phyloP scores from a whole-genome alignment of 2,797 vertebrate genomes.

The Luscinia megarhynchos region DNA sequence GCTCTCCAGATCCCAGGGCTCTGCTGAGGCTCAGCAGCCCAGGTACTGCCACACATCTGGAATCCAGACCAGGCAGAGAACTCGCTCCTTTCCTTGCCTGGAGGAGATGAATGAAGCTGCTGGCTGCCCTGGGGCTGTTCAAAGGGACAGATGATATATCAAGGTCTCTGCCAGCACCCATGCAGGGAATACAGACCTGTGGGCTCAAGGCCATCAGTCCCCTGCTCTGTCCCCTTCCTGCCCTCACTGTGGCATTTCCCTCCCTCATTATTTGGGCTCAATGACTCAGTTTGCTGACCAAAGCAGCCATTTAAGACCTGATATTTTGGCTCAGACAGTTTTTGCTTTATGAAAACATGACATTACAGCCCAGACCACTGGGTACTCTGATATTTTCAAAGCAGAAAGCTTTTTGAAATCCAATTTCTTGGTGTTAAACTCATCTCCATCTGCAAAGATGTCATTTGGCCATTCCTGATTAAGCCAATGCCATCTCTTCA shows the following conservation, averaged over 20 bases:
- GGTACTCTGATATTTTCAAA: neutral
- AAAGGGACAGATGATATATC: neutral
- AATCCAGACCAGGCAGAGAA: neutral
- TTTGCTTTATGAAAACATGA: neutral
- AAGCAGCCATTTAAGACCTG: neutral
- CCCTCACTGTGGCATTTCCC: neutral
- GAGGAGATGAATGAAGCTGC: neutral
- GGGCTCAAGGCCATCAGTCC: neutral
- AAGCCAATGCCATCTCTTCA: accelerated
- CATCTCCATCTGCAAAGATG: neutral
- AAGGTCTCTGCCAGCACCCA: neutral
- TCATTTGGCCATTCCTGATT: neutral
- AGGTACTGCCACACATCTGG: constrained; percentile 23
- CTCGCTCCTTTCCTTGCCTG: neutral
- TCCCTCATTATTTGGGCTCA: neutral
- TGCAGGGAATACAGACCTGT: neutral
- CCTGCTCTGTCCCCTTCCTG: neutral
- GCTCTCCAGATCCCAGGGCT: neutral
- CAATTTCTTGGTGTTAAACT: neutral
- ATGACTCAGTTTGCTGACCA: neutral
- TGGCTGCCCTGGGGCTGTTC: neutral
- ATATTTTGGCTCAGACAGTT: neutral
- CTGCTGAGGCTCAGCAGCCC: neutral
- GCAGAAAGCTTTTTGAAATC: neutral
- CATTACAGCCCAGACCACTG: neutral